Evolutionary conservation across 2,888 invertebrate species (phyloP), one percentile per base, ranked within the genome.

Genomic region (Andrena dorsata): DNA sequence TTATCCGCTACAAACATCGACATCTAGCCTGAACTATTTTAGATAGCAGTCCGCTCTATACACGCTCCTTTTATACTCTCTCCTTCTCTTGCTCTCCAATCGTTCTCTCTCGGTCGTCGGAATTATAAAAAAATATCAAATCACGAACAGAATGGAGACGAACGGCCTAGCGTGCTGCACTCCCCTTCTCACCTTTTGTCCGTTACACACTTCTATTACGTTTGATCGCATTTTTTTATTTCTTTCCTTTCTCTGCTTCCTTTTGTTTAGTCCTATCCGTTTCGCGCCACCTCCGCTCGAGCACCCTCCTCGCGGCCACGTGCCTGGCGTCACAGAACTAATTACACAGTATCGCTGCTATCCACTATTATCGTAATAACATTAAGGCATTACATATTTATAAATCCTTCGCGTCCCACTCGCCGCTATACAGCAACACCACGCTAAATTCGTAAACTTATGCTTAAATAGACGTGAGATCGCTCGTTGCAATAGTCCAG

Each of bases 311-410:
- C 65, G 53, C 56, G 23, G 10, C 26, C 56, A 13, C 26, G 51
- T 65, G 28, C 28, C 23, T 20, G 5, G 63, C 71, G 84, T 87
- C 82, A 89, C 82, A 89, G 84, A 90, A 90, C 90, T 93, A 91
- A 92, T 91, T 76, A 76, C 85, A 87, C 76, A 85, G 90, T 90
- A 93, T 90, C 90, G 93, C 41, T 41, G 41, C 68, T 93, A 92
- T 89, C 90, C 89, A 80, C 92, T 93, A 93, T 93, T 93, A 93
- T 93, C 92, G 89, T 92, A 68, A 75, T 92, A 93, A 93, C 93
- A 92, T 93, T 94, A 93, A 93, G 93, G 93, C 93, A 93, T 93
- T 93, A 93, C 91, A 93, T 93, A 92, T 93, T 92, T 92, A 93
- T 92, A 91, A 92, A 90, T 90, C 91, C 91, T 90, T 90, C 89